These are phyloP conservation scores for Euwallacea similis DNA, from an alignment of 1,140 invertebrate species.

Conservation along the genomic window DNA sequence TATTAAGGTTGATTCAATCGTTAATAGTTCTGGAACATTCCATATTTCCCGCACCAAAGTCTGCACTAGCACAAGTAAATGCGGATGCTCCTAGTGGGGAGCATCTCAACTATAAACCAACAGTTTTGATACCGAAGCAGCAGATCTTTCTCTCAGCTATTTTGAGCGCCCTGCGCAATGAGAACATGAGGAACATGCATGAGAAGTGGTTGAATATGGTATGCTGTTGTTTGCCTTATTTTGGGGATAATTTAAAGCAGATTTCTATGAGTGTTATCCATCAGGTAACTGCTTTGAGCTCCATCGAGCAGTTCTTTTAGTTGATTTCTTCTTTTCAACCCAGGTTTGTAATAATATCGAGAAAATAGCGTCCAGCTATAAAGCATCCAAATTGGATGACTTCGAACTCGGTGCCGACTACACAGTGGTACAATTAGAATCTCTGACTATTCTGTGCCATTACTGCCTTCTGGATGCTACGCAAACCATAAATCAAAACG, in stretches of 20 bases:
- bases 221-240: conserved; percentile 74
- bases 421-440: conserved; percentile 77
- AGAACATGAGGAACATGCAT: conserved; percentile 70
- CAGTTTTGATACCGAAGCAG: conserved; percentile 75
- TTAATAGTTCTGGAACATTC: conserved; percentile 80
- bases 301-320: neutral
- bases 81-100: conserved; percentile 50
- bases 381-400: conserved; percentile 43
- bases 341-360: conserved; percentile 81
- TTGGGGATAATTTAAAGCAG: conserved; percentile 72
- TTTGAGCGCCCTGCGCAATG: conserved; percentile 70
- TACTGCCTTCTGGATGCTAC: conserved; percentile 80
- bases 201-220: conserved; percentile 81
- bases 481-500: conserved; percentile 63
- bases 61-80: conserved; percentile 11
- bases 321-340: neutral
- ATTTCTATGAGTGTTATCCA: conserved; percentile 78
- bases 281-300: conserved; percentile 55
- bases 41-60: conserved; percentile 52
- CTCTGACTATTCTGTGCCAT: conserved; percentile 80
- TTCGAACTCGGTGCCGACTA: conserved; percentile 67
- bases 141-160: conserved; percentile 85
- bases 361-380: conserved; percentile 53
- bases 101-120: conserved; percentile 65
- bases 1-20: conserved; percentile 73